Evolutionary conservation across 2,888 invertebrate species (phyloP).

Genomic region (Sisyra terminalis): DNA sequence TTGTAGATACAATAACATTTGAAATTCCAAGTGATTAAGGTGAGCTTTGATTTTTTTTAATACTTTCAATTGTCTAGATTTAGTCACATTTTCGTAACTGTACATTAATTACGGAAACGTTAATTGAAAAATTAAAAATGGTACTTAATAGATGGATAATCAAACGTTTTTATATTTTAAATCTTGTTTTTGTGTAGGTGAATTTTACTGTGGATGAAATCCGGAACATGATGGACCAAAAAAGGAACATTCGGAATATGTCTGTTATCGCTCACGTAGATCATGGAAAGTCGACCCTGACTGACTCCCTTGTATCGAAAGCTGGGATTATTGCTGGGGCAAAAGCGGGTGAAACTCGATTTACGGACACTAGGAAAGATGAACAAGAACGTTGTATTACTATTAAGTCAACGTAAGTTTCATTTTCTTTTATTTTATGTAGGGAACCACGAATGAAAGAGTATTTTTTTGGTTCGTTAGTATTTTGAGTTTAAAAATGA

Average conservation of each 20-base stretch:
- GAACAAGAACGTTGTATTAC: conserved; percentile 99
- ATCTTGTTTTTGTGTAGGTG: conserved; percentile 55
- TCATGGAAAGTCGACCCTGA: conserved; percentile 98
- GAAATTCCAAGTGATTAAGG: too few species aligned
- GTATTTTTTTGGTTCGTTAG: too few species aligned
- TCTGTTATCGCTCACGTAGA: conserved; percentile 99
- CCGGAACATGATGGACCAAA: conserved; percentile 99
- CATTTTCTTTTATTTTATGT: too few species aligned
- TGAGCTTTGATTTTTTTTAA: too few species aligned
- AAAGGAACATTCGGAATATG: conserved; percentile 99
- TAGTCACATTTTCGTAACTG: too few species aligned
- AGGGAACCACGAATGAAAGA: too few species aligned
- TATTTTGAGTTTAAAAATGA: too few species aligned
- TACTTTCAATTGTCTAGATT: too few species aligned
- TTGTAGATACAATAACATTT: too few species aligned
- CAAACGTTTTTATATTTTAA: background rate
- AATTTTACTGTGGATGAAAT: conserved; percentile 99
- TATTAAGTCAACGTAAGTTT: conserved; percentile 97
- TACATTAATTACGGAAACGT: too few species aligned
- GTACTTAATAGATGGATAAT: too few species aligned
- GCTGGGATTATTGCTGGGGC: conserved; percentile 99
- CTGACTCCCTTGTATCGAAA: conserved; percentile 98
- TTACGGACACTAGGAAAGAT: conserved; percentile 98
- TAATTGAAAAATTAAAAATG: too few species aligned
- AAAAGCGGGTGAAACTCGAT: conserved; percentile 97